These are phyloP conservation scores for Phaenicophaeus curvirostris DNA, from an alignment of 2,797 vertebrate genomes.

Conservation along the genomic window DNA sequence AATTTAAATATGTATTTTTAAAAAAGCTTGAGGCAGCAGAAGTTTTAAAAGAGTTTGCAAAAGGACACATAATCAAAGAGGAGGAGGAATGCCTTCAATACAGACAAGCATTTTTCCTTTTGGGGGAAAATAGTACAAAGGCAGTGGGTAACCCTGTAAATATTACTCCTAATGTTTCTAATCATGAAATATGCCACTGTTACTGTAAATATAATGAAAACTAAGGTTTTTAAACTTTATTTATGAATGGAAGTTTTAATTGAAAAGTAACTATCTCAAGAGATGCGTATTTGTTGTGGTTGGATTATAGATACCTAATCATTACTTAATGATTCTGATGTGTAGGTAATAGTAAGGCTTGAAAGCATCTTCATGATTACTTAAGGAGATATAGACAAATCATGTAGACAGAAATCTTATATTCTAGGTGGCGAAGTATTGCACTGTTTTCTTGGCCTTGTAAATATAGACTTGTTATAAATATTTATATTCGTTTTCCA, in stretches of 20 bases:
- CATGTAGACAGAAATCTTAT: not conserved
- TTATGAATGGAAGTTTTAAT: not conserved
- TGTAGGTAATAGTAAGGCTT: not conserved
- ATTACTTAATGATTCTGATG: not conserved
- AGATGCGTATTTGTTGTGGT: fast-evolving
- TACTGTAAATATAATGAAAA: not conserved
- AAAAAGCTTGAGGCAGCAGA: not conserved
- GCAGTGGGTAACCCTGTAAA: not conserved
- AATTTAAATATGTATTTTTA: not conserved
- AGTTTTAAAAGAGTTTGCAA: not conserved
- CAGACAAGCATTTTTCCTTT: not conserved
- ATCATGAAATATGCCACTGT: not conserved
- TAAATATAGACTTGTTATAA: not conserved
- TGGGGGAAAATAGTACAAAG: not conserved
- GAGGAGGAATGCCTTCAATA: not conserved
- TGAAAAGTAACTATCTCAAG: not conserved
- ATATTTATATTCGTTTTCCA: not conserved
- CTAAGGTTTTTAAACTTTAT: not conserved
- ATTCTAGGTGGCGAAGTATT: not conserved
- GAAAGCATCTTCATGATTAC: not conserved
- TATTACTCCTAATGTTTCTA: not conserved
- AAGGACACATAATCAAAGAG: not conserved
- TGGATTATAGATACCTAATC: not conserved
- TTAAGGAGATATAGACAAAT: not conserved
- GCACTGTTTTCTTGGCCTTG: not conserved